Evolutionary conservation across 2,888 invertebrate genomes (phyloP), one percentile per base, ranked within the genome.

Genomic region (Tuta absoluta): DNA sequence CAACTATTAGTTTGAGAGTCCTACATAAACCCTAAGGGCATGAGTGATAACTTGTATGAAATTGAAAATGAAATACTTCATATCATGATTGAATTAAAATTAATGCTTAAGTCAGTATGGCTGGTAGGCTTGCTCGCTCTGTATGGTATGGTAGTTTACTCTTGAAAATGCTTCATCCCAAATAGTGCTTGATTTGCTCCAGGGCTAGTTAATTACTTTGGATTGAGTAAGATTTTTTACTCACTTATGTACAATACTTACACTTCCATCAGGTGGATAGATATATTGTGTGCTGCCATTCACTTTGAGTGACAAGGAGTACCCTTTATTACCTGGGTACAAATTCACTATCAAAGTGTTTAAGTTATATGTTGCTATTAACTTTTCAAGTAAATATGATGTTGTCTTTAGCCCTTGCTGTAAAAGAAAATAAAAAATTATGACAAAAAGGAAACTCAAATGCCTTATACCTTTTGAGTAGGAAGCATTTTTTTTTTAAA

Each of bases 261-360:
- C 91, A 84, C 86, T 89, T 65, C 80, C 81, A 79, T 90, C 91
- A 45, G 88, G 86, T 68, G 89, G 87, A 71, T 87, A 81, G 67
- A 89, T 80, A 71, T 82, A 80, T 75, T 85, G 93, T 69, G 80
- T 91, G 81, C 88, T 92, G 75, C 93, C 93, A 91, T 93, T 93
- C 73, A 92, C 92, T 92, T 91, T 94, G 75, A 93, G 91, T 85
- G 92, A 92, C 73, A 95, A 85, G 68, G 97, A 96, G 91, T 97
- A 98, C 75, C 98, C 98, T 88, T 98, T 97, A 91, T 97, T 97
- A 65, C 96, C 97, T 67, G 97, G 96, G 91, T 98, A 97, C 75
- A 98, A 93, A 91, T 97, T 98, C 76, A 98, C 93, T 78, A 98
- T 95, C 81, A 98, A 92, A 71, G 97, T 97, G 85, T 97, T 97